These are phyloP conservation scores for Cephus spinipes DNA, from an alignment of 2,888 invertebrate genomes.

Conservation along the genomic window DNA sequence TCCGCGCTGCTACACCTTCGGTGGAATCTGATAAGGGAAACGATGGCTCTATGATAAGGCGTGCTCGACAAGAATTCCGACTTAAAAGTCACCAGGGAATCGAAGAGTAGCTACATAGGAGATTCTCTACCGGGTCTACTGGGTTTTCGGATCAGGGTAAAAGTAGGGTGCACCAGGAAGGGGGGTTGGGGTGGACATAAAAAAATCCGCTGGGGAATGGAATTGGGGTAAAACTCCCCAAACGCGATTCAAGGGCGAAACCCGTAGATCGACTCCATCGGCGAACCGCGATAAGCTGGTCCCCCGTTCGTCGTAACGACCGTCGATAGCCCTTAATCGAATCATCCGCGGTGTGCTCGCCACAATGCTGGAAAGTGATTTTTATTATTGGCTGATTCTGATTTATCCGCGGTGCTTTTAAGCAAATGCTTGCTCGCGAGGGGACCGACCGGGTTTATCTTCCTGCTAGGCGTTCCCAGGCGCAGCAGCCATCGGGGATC, in stretches of 20 bases:
- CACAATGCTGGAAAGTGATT: conserved; percentile 66
- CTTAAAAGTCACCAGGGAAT: conserved; percentile 3
- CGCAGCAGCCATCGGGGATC: conserved; percentile 49
- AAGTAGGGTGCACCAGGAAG: too few species aligned
- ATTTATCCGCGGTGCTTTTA: conserved; percentile 53
- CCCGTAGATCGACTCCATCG: conserved; percentile 48
- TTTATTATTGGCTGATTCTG: conserved; percentile 65
- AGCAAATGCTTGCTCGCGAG: conserved; percentile 8
- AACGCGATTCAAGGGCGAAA: conserved; percentile 15
- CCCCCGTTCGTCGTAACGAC: conserved; percentile 55
- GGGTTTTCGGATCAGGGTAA: too few species aligned
- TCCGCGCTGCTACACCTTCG: too few species aligned
- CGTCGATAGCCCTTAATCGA: conserved; percentile 65
- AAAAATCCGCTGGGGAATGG: conserved; percentile 32
- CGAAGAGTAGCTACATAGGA: neutral
- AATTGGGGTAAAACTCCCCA: conserved; percentile 38
- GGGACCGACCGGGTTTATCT: conserved; percentile 57
- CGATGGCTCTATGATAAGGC: too few species aligned
- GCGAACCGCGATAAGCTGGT: conserved; percentile 55
- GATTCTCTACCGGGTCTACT: neutral
- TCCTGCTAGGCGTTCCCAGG: conserved; percentile 63
- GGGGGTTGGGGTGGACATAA: conserved; percentile 14
- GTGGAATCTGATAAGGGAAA: too few species aligned
- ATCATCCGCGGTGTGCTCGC: conserved; percentile 50
- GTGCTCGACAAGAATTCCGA: conserved; percentile 1